phyloP scores from a whole-genome alignment of 2,113 vertebrate genomes.

The Kryptolebias marmoratus region DNA sequence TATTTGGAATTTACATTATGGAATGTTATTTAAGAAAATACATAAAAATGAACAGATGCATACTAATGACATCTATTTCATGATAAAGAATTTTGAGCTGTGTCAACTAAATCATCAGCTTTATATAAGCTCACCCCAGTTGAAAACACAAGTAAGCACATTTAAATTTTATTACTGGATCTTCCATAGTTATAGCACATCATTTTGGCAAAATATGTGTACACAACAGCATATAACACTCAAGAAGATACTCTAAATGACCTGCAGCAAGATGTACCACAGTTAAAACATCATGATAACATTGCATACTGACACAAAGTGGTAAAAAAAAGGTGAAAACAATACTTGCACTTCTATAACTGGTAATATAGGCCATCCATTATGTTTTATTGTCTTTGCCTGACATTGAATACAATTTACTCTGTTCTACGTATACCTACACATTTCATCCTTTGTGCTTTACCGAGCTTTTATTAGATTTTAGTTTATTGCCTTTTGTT shows the following conservation, averaged over 20 bases:
- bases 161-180: background rate
- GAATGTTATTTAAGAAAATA: background rate
- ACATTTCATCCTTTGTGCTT: background rate
- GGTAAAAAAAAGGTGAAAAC: too few species aligned
- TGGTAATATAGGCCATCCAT: background rate
- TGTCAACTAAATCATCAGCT: too few species aligned
- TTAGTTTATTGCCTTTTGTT: background rate
- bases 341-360: too few species aligned
- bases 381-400: background rate
- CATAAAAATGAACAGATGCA: background rate
- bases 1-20: constrained; percentile 16
- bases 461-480: background rate
- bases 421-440: background rate
- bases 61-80: background rate
- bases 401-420: background rate
- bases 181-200: background rate
- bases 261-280: background rate
- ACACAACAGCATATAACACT: background rate
- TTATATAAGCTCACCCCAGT: background rate
- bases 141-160: background rate
- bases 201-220: background rate
- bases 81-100: background rate
- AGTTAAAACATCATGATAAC: background rate
- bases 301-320: background rate
- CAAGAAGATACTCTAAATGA: background rate